Percentiles rank a stretch among this genome's conserved stretches.
phyloP scores from a whole-genome alignment of 2,113 vertebrate species.

The Willisornis vidua region DNA sequence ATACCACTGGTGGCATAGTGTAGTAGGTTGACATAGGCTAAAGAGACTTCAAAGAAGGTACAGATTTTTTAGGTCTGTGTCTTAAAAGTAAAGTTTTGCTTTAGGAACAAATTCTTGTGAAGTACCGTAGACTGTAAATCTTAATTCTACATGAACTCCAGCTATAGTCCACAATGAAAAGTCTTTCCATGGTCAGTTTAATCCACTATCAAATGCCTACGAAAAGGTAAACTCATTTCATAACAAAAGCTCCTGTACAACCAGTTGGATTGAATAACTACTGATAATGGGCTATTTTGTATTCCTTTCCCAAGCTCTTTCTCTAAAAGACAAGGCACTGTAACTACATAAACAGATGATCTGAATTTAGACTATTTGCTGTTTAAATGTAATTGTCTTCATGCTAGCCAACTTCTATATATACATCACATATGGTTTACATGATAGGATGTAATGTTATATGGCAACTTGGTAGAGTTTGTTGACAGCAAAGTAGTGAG shows the following conservation, averaged over 20 bases:
- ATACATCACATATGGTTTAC: not conserved
- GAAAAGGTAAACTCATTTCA: not conserved
- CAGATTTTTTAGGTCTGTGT: not conserved
- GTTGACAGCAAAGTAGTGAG: not conserved
- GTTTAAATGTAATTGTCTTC: not conserved
- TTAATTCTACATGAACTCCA: not conserved
- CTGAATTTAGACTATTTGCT: not conserved
- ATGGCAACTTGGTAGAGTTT: not conserved
- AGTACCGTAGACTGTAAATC: fast-evolving
- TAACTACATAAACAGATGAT: not conserved
- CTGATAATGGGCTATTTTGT: not conserved
- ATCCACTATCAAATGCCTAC: not conserved
- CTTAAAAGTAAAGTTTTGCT: not conserved
- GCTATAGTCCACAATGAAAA: not conserved
- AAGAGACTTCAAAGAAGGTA: not conserved
- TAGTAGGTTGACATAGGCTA: not conserved
- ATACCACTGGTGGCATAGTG: not conserved
- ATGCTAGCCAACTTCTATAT: not conserved
- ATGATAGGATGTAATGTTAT: not conserved
- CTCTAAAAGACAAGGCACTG: not conserved
- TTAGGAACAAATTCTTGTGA: not conserved
- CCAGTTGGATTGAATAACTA: not conserved
- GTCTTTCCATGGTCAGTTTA: not conserved
- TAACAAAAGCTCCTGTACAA: not conserved
- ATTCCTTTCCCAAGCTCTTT: not conserved